Evolutionary conservation across 1,140 invertebrate species (phyloP).

Genomic region (Drosophila sp.): DNA sequence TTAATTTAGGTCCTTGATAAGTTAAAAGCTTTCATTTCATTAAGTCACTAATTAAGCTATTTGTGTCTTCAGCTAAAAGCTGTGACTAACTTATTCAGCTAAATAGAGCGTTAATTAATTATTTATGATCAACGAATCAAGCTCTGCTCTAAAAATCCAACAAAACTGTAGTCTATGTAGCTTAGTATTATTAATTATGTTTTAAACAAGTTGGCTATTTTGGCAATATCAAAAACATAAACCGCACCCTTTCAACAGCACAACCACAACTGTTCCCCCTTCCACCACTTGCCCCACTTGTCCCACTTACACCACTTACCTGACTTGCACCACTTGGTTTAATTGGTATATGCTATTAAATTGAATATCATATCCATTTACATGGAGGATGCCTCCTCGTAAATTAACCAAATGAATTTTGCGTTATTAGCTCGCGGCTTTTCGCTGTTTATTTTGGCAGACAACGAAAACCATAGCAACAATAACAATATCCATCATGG

Average conservation of each 20-base stretch:
- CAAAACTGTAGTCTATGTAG: neutral
- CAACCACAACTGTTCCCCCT: neutral
- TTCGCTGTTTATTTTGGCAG: neutral
- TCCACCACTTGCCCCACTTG: neutral
- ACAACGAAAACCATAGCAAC: constrained; percentile 4
- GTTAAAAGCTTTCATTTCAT: constrained; percentile 4
- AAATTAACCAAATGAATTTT: constrained; percentile 49
- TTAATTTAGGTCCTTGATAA: neutral
- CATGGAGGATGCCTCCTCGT: constrained; percentile 12
- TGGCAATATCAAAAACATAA: constrained; percentile 14
- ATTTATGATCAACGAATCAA: neutral
- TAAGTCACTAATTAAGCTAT: constrained; percentile 6
- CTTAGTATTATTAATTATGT: constrained; percentile 15
- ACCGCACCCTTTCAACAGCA: constrained; percentile 13
- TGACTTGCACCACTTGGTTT: constrained; percentile 14
- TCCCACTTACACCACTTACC: constrained; percentile 5
- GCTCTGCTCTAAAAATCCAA: neutral
- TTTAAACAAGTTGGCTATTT: constrained; percentile 10
- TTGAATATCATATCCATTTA: constrained; percentile 28
- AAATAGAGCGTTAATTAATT: neutral
- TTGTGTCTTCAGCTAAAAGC: neutral
- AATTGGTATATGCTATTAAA: constrained; percentile 1
- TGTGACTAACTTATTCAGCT: neutral
- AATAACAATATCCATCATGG: constrained; percentile 6
- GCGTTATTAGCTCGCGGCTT: constrained; percentile 13